Evolutionary conservation across 2,797 vertebrate species (phyloP), one percentile per base, ranked within the genome.

Genomic region (Euthynnus affinis): DNA sequence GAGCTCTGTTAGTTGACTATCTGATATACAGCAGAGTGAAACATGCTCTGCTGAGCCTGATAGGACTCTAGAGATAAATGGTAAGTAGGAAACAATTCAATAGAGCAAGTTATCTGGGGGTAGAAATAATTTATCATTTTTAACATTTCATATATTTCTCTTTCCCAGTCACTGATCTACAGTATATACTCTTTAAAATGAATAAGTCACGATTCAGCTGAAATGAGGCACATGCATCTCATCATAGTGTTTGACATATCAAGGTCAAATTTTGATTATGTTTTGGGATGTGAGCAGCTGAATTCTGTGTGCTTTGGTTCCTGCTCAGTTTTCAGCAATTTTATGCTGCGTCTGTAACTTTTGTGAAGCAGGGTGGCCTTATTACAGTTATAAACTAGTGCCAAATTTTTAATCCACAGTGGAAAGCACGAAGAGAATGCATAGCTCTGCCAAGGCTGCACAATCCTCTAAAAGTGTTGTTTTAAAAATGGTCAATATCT

Each of bases 1-100:
- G 68, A 76, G 65, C 62, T 59, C 55, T 70, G 67, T 82, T 83
- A 69, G 76, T 65, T 70, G 53, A 53, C 68, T 73, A 62, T 81
- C 64, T 89, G 82, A 87, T 76, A 87, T 76, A 75, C 67, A 71
- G 63, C 49, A 48, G 72, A 85, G 68, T 71, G 74, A 87, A 87
- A 84, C 69, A 84, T 77, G 61, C 77, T 64, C 74, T 25, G 25
- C 73, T 76, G 20, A 79, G 72, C 72, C 78, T 80, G 73, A 32
- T 0, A 46, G 66, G 68, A 73, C 75, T 78, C 42, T 40, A 61
- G 55, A 75, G 81, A 85, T 58, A 65, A 61, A 91, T 80, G 76
- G 79, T 82, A 68, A 76, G 57, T 49, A 65, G 60, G 63, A 71
- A 76, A 63, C 23, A 81, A 75, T 78, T 72, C 55, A 86, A 76